Evolutionary conservation across 2,797 vertebrate species (phyloP), one percentile per base, ranked within the genome.

Genomic region (Chiloscyllium punctatum): DNA sequence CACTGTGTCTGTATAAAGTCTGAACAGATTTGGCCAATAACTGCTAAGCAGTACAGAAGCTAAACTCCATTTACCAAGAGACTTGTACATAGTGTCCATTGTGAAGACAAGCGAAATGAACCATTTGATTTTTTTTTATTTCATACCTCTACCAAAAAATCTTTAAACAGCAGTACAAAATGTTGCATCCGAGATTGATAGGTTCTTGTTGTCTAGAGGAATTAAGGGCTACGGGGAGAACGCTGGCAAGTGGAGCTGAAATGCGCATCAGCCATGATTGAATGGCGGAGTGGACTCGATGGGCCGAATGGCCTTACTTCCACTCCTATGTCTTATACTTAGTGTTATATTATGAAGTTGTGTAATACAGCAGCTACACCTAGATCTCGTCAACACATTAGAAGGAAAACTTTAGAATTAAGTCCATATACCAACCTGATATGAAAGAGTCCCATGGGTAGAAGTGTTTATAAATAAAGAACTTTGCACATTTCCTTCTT

Each of bases 381-480:
- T 57, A 53, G 16, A 27, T 30, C 16, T 91, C 51, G 53, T 91
- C 53, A 62, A 53, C 33, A 91, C 30, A 91, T 91, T 30, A 66
- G 16, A 57, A 33, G n/a, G 30, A 0, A 18, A 23, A 11, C 53
- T 90, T 15, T 21, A 62, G 62, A 91, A 91, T n/a, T 48, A 84
- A 66, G 62, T 57, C 88, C 15, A 66, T 21, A 33, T n/a, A 97
- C 97, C 98, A 96, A 99, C 99, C 98, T 99, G 99, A 98, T 99
- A 99, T 95, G 98, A 98, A 97, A 99, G 97, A 96, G 99, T 97
- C 97, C 99, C 99, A 91, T 99, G 98, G 96, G 98, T 98, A 94
- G 99, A 99, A 97, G 99, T 99, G 98, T 99, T 99, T 98, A 99
- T 99, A 99, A 99, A 99, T 99, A 99, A 98, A 96, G 98, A 98